Conservation (phyloP, 2,888 invertebrate species). For the Epistrophella euchroma region DNA sequence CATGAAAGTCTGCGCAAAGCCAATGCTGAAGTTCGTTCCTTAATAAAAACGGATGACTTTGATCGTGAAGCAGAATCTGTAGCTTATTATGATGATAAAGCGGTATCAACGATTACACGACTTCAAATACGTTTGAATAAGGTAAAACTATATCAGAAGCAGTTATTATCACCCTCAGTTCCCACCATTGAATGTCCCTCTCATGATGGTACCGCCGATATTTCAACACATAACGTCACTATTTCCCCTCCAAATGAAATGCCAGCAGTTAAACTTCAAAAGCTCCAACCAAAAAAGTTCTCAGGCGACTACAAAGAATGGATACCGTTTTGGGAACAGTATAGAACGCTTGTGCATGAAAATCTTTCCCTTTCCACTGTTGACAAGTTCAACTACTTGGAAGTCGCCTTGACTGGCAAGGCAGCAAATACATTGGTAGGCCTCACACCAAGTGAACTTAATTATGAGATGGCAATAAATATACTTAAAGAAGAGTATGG, state of each 20-base stretch:
- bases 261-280: slow-evolving; percentile 25
- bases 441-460: slow-evolving; percentile 34
- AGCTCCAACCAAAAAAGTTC: slow-evolving; percentile 24
- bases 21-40: slow-evolving; percentile 25
- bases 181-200: not conserved
- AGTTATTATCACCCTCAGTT: not conserved
- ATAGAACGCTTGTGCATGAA: slow-evolving; percentile 34
- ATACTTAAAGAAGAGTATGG: slow-evolving; percentile 48
- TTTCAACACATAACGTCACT: slow-evolving; percentile 17
- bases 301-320: slow-evolving; percentile 38
- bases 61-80: slow-evolving; percentile 45
- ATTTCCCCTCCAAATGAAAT: slow-evolving; percentile 25
- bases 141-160: slow-evolving; percentile 19
- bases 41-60: slow-evolving; percentile 36
- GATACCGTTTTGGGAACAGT: slow-evolving; percentile 53
- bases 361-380: slow-evolving; percentile 30
- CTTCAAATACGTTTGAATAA: slow-evolving; percentile 49
- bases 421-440: slow-evolving; percentile 28
- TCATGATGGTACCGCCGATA: slow-evolving; percentile 1
- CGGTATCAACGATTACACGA: slow-evolving; percentile 34
- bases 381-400: slow-evolving; percentile 42
- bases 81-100: slow-evolving; percentile 34
- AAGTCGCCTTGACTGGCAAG: slow-evolving; percentile 11
- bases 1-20: slow-evolving; percentile 28
- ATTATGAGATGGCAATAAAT: slow-evolving; percentile 22